Conservation (phyloP, 2,113 vertebrate genomes). For the Crotalus viridis region DNA sequence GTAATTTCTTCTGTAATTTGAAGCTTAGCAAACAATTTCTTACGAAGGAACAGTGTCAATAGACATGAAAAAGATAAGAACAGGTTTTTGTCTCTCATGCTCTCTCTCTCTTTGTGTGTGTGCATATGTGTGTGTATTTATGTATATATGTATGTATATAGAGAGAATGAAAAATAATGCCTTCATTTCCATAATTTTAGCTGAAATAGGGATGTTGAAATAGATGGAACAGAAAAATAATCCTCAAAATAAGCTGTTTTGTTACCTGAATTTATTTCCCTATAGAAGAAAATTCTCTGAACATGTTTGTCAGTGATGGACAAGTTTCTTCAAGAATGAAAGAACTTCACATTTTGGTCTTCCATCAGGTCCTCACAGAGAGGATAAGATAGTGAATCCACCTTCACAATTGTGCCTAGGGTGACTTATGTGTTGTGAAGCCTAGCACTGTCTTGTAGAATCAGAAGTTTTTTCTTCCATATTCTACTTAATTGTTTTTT, state of each 20-base stretch:
- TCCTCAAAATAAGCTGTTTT: not conserved
- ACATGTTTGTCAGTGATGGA: not conserved
- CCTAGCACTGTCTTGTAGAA: not conserved
- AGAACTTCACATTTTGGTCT: not conserved
- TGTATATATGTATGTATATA: not conserved
- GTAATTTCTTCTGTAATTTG: not conserved
- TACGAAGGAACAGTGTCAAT: not conserved
- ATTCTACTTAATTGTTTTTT: not conserved
- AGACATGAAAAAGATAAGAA: not conserved
- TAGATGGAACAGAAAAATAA: not conserved
- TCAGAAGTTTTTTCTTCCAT: not conserved
- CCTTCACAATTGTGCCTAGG: not conserved
- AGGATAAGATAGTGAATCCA: not conserved
- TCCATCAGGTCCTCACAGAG: not conserved
- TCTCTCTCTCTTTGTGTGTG: too few species aligned
- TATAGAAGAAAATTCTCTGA: not conserved
- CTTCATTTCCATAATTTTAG: not conserved
- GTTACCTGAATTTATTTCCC: not conserved
- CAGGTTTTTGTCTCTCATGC: not conserved
- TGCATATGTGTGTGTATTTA: too few species aligned
- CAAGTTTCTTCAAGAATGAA: not conserved
- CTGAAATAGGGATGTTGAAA: not conserved
- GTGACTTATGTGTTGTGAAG: not conserved
- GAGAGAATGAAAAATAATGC: not conserved
- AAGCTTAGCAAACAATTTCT: not conserved